phyloP scores from a whole-genome alignment of 1,140 invertebrate species.

The Nautilus pompilius region DNA sequence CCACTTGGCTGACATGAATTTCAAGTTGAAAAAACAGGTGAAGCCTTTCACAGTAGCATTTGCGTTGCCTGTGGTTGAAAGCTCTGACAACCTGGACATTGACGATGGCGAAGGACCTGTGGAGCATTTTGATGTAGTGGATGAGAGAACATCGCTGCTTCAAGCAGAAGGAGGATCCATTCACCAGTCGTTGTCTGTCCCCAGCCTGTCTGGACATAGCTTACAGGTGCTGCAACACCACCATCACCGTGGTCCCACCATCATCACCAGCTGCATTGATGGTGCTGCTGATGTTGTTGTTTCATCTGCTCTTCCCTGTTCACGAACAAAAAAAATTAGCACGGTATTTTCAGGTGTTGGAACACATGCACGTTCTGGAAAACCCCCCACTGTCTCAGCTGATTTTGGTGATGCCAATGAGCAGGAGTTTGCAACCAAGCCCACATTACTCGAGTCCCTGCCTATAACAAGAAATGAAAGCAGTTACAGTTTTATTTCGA shows the following conservation, averaged over 20 bases:
- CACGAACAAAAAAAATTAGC: constrained; percentile 16
- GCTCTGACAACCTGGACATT: constrained; percentile 14
- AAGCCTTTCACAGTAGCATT: constrained; percentile 81
- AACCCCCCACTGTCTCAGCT: constrained; percentile 16
- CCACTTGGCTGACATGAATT: constrained; percentile 74
- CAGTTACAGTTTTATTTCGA: constrained; percentile 64
- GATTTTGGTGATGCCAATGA: constrained; percentile 22
- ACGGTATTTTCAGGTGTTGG: neutral
- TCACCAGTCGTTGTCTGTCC: constrained; percentile 30
- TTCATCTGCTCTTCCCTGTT: constrained; percentile 18
- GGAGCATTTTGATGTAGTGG: constrained; percentile 69
- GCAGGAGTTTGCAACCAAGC: neutral
- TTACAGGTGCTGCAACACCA: neutral
- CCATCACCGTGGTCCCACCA: neutral
- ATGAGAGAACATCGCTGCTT: constrained; percentile 80
- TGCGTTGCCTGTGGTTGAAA: constrained; percentile 74
- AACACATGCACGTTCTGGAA: neutral
- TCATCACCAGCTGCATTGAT: constrained; percentile 7
- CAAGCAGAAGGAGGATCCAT: constrained; percentile 60
- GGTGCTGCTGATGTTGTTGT: constrained; percentile 16
- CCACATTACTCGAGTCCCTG: constrained; percentile 66
- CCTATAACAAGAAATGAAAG: constrained; percentile 68
- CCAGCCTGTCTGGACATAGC: constrained; percentile 22
- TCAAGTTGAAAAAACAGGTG: constrained; percentile 67
- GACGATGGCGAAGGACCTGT: constrained; percentile 38